Evolutionary conservation across 2,888 invertebrate species (phyloP).

Genomic region (Minunthozetes semirufus): DNA sequence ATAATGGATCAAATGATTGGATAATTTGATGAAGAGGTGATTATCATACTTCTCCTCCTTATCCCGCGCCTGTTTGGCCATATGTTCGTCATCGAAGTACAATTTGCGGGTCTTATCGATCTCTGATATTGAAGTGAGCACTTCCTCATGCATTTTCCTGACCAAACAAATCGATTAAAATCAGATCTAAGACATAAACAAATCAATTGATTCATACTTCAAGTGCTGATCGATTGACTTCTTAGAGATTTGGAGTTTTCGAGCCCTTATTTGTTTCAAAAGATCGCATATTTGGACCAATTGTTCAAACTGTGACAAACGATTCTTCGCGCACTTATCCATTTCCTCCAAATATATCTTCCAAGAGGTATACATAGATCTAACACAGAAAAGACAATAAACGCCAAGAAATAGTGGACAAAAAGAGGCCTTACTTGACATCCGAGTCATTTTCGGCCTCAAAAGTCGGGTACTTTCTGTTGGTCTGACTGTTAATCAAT

Average conservation of each 20-base stretch:
- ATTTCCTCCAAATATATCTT: conserved; percentile 88
- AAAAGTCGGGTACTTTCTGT: conserved; percentile 27
- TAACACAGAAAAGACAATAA: conserved; percentile 47
- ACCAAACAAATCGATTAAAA: not conserved
- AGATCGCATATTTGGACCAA: conserved; percentile 30
- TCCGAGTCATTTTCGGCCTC: conserved; percentile 33
- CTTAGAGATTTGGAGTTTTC: conserved; percentile 49
- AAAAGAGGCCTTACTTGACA: conserved; percentile 32
- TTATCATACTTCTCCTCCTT: conserved; percentile 78
- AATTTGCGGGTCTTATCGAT: conserved; percentile 89
- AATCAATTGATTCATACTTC: conserved; percentile 53
- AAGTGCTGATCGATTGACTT: conserved; percentile 69
- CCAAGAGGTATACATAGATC: conserved; percentile 99
- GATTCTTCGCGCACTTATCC: conserved; percentile 80
- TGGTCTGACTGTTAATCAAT: conserved; percentile 36
- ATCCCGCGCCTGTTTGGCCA: conserved; percentile 87
- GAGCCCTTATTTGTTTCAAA: conserved; percentile 34
- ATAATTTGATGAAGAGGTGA: conserved; percentile 35
- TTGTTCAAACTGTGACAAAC: conserved; percentile 57
- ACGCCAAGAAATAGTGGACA: not conserved
- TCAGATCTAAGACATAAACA: not conserved
- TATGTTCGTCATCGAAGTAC: conserved; percentile 91
- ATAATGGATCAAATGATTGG: conserved; percentile 13
- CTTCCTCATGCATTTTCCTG: conserved; percentile 73
- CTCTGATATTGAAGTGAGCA: conserved; percentile 76